Conservation (phyloP, 1,140 invertebrate genomes). For the Anoplolepis gracilipes region DNA sequence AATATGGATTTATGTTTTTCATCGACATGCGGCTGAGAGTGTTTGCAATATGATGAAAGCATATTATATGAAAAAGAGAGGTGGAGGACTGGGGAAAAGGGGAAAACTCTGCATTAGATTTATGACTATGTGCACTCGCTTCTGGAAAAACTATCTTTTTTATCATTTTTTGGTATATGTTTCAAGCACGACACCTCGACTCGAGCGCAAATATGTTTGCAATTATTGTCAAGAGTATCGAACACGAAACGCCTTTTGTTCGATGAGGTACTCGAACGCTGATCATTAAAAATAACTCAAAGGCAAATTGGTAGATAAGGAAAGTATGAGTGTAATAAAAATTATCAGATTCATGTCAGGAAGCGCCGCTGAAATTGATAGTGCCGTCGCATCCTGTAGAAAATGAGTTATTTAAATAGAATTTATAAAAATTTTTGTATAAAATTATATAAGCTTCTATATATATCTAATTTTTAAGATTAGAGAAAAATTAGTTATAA, state of each 20-base stretch:
- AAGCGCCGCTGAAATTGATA: constrained; percentile 2
- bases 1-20: constrained; percentile 72
- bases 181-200: neutral
- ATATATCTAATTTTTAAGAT: neutral
- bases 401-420: neutral
- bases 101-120: constrained; percentile 43
- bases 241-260: neutral
- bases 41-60: constrained; percentile 41
- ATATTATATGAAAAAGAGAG: constrained; percentile 34
- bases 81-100: neutral
- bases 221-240: neutral
- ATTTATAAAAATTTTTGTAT: neutral
- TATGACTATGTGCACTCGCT: constrained; percentile 12
- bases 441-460: neutral
- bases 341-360: constrained; percentile 34
- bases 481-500: neutral
- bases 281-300: constrained; percentile 34
- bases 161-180: neutral
- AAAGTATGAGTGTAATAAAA: constrained; percentile 25
- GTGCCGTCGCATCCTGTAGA: neutral
- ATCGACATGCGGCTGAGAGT: constrained; percentile 57
- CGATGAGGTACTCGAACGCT: neutral
- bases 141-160: neutral
- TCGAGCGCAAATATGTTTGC: neutral
- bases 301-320: neutral